A percentile compares a stretch with the other conserved stretches of the same genome.
Conservation (phyloP, 2,797 vertebrate species). For the Lateolabrax maculatus region DNA sequence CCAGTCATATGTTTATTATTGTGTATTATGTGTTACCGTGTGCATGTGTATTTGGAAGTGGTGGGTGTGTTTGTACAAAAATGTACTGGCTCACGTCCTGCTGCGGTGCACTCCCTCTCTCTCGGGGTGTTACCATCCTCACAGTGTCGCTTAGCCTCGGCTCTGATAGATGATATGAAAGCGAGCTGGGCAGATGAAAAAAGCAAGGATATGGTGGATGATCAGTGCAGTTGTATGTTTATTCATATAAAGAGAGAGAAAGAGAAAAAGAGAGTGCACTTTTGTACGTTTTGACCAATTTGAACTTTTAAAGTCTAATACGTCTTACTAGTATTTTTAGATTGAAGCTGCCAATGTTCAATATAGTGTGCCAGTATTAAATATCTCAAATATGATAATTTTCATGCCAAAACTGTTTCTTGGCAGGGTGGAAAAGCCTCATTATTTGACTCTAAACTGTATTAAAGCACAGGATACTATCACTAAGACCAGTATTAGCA, state of each 20-base stretch:
- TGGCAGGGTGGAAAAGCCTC: conserved; percentile 28
- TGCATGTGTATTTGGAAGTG: conserved; percentile 24
- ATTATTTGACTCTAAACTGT: conserved; percentile 22
- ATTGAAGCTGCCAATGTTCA: conserved; percentile 36
- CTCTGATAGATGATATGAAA: conserved; percentile 41
- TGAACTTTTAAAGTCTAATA: conserved; percentile 40
- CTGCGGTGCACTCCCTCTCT: conserved; percentile 28
- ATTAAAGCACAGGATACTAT: conserved; percentile 27
- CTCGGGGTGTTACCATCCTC: conserved; percentile 18
- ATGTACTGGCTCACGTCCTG: conserved; percentile 38
- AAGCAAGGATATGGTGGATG: conserved; percentile 11
- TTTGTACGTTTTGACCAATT: conserved; percentile 31
- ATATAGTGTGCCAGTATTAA: conserved; percentile 33
- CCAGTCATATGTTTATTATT: not conserved
- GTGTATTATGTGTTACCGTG: not conserved
- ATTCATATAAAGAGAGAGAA: conserved; percentile 1
- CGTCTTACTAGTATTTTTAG: conserved; percentile 36
- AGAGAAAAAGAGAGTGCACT: conserved; percentile 6
- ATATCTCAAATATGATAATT: conserved; percentile 31
- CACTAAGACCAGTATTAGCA: not conserved
- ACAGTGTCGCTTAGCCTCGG: conserved; percentile 25
- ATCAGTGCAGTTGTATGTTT: conserved; percentile 20
- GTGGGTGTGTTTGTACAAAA: conserved; percentile 34
- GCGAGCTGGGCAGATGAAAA: conserved; percentile 23
- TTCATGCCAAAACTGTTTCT: conserved; percentile 37